Evolutionary conservation across 37 sponge, comb jelly and placozoan species (phyloP).

Genomic region (Oopsacas minuta): DNA sequence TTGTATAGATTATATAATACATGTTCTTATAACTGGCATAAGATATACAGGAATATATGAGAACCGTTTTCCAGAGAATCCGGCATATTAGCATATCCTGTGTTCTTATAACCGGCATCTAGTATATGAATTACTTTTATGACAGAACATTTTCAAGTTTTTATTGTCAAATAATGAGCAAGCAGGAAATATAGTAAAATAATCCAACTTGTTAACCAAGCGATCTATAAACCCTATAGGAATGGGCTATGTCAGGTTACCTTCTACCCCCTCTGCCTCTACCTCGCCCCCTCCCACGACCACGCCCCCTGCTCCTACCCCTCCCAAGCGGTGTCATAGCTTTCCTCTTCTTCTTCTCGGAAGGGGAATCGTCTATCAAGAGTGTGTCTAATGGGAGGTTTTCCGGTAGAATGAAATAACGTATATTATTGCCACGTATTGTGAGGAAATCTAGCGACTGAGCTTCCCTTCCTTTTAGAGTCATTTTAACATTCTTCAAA

Average conservation of each 20-base stretch:
- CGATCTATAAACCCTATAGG: constrained; percentile 1
- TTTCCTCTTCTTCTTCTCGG: constrained; percentile 43
- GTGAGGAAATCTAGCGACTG: constrained; percentile 77
- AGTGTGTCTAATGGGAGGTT: constrained; percentile 85
- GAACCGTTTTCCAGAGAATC: no score
- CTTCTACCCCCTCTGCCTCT: constrained; percentile 40
- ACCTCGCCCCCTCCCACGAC: constrained; percentile 46
- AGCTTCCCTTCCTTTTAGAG: constrained; percentile 77
- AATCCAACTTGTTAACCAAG: constrained; percentile 7
- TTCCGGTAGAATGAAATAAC: constrained; percentile 90
- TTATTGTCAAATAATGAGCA: background rate
- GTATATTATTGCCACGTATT: constrained; percentile 90
- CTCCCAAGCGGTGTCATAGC: constrained; percentile 41
- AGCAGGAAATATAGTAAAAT: background rate
- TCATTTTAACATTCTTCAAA: constrained; percentile 95
- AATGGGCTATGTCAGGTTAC: background rate
- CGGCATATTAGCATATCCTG: no score
- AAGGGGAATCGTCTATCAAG: constrained; percentile 79
- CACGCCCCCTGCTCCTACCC: constrained; percentile 62
- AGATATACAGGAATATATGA: no score
- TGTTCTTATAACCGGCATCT: no score
- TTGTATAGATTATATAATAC: no score
- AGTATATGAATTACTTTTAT: no score
- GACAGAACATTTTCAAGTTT: no score
- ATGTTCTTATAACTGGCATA: no score